Evolutionary conservation across 2,888 invertebrate species (phyloP).

Genomic region (Lamellibrachia satsuma): DNA sequence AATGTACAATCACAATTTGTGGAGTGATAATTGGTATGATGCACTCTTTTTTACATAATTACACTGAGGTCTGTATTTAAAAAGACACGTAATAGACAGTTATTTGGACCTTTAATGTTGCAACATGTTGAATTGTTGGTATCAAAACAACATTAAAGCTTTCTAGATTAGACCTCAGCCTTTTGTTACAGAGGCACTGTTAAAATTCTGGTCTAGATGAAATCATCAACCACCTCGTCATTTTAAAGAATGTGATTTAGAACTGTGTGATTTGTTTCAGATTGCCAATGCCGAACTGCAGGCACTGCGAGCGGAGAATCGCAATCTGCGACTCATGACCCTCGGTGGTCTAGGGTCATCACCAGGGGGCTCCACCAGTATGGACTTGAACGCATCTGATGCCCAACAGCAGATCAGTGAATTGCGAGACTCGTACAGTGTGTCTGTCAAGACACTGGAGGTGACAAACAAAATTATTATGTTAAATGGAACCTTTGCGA

Average conservation of each 20-base stretch:
- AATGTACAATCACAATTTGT: too few relatives aligned
- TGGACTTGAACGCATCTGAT: slow-evolving; percentile 37
- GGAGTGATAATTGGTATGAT: too few relatives aligned
- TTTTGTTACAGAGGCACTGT: too few relatives aligned
- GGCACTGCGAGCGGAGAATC: slow-evolving; percentile 54
- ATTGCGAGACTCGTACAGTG: slow-evolving; percentile 48
- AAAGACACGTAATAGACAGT: too few relatives aligned
- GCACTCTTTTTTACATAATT: too few relatives aligned
- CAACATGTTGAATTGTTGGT: too few relatives aligned
- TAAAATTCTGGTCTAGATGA: too few relatives aligned
- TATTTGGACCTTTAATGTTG: too few relatives aligned
- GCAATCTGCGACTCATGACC: slow-evolving; percentile 45
- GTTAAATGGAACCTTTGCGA: not conserved
- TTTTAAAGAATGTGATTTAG: not conserved
- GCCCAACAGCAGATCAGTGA: slow-evolving; percentile 49
- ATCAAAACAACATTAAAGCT: too few relatives aligned
- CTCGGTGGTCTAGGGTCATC: not conserved
- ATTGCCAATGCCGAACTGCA: slow-evolving; percentile 56
- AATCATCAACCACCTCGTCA: not conserved
- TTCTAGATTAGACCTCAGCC: too few relatives aligned
- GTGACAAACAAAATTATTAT: slow-evolving; percentile 36
- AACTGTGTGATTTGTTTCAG: slow-evolving; percentile 39
- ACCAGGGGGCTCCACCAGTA: slow-evolving; percentile 35
- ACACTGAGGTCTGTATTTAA: too few relatives aligned
- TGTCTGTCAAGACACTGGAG: slow-evolving; percentile 49